phyloP scores from a whole-genome alignment of 2,797 vertebrate genomes.

The Champsocephalus esox region DNA sequence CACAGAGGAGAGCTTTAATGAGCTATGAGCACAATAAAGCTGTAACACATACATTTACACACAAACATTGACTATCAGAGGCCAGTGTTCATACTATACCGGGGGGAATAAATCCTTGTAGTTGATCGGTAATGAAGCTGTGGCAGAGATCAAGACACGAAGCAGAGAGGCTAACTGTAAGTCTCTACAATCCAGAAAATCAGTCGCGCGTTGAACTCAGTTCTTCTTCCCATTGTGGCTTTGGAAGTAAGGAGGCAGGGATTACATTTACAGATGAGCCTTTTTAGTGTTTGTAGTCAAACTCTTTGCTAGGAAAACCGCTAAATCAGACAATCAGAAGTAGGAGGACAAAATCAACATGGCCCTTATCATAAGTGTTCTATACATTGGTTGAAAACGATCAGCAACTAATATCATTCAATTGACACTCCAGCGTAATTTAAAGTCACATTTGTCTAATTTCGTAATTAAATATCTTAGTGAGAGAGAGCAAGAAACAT shows the following conservation, averaged over 20 bases:
- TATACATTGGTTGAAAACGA: no score
- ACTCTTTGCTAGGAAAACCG: not conserved
- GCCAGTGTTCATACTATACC: slow-evolving; percentile 57
- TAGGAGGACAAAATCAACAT: not conserved
- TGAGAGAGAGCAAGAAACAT: not conserved
- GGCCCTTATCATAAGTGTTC: no score
- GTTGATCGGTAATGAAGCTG: slow-evolving; percentile 73
- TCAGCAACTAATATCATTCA: no score
- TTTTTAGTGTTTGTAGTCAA: not conserved
- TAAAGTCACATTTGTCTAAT: no score
- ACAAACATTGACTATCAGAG: slow-evolving; percentile 33
- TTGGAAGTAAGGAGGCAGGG: not conserved
- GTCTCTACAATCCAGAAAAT: slow-evolving; percentile 46
- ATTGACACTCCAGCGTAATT: no score
- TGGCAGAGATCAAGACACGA: slow-evolving; percentile 59
- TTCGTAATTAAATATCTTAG: no score
- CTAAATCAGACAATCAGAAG: slow-evolving; percentile 6
- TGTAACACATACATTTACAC: slow-evolving; percentile 28
- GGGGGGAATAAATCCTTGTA: slow-evolving; percentile 62
- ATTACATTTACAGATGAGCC: not conserved
- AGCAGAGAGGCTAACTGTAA: slow-evolving; percentile 58
- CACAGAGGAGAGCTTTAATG: slow-evolving; percentile 74
- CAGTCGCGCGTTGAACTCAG: slow-evolving; percentile 42
- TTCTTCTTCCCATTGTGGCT: slow-evolving; percentile 20
- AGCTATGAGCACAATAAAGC: slow-evolving; percentile 76